Conservation (phyloP, 2,888 invertebrate genomes). For the Sturmia bella region DNA sequence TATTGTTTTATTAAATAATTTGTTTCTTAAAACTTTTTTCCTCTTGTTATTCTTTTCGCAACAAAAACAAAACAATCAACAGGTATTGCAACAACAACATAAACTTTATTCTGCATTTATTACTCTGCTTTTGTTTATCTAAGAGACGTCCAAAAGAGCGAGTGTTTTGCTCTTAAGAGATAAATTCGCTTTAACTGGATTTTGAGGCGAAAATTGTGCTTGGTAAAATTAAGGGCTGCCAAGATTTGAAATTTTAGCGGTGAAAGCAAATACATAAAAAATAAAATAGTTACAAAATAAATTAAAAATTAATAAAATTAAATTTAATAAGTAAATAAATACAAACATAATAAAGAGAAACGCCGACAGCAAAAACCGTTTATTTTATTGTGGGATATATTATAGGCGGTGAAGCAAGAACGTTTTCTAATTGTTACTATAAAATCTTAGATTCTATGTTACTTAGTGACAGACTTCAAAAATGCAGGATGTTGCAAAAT, state of each 20-base stretch:
- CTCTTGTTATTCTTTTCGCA: conserved; percentile 24
- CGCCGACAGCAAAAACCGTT: too few species aligned
- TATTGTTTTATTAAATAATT: neutral
- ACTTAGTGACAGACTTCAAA: too few species aligned
- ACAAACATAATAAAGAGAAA: too few species aligned
- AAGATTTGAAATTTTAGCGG: neutral
- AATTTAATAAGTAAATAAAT: too few species aligned
- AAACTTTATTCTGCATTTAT: conserved; percentile 46
- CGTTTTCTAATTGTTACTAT: too few species aligned
- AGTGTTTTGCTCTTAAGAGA: conserved; percentile 36
- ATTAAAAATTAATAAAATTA: too few species aligned
- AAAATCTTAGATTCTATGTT: too few species aligned
- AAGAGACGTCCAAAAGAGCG: neutral
- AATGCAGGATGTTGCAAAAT: too few species aligned
- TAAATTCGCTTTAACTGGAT: conserved; percentile 44
- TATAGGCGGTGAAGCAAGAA: too few species aligned
- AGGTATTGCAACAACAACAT: conserved; percentile 47
- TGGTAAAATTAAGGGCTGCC: conserved; percentile 10
- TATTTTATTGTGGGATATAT: too few species aligned
- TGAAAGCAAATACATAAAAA: too few species aligned
- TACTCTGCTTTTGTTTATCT: conserved; percentile 7
- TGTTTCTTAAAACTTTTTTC: conserved; percentile 17
- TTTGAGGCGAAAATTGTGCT: conserved; percentile 33
- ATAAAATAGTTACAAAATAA: too few species aligned
- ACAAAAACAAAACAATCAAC: conserved; percentile 58